Percentiles rank a stretch among this genome's conserved stretches.
Evolutionary conservation across 1,140 invertebrate genomes (phyloP).

Genomic region (Oedothorax gibbosus): DNA sequence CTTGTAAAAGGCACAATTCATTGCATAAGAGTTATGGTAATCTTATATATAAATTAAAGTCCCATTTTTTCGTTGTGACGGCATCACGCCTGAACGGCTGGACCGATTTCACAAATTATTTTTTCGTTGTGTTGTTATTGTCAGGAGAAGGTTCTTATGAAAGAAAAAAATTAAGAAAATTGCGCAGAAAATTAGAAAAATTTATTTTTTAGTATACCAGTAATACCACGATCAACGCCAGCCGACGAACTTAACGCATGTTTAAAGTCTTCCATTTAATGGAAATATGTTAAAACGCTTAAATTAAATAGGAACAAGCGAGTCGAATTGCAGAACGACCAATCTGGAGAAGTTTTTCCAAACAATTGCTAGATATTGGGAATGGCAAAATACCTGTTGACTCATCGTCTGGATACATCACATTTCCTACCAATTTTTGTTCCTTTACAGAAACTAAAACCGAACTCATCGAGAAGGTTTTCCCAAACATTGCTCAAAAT

Average conservation of each 20-base stretch:
- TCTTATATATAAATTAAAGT: too few relatives aligned
- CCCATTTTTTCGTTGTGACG: too few relatives aligned
- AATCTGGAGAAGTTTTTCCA: conserved; percentile 28
- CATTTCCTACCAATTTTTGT: conserved; percentile 28
- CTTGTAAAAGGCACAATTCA: too few relatives aligned
- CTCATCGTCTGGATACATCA: background rate
- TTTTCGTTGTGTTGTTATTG: too few relatives aligned
- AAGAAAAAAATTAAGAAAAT: too few relatives aligned
- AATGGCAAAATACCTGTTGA: conserved; percentile 19
- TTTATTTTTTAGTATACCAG: too few relatives aligned
- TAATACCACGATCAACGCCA: conserved; percentile 66
- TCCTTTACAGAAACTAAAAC: background rate
- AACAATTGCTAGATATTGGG: conserved; percentile 52
- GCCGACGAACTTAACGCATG: conserved; percentile 67
- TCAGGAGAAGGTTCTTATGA: too few relatives aligned
- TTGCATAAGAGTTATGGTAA: too few relatives aligned
- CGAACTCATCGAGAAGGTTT: conserved; percentile 23
- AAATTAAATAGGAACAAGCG: conserved; percentile 62
- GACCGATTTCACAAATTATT: too few relatives aligned
- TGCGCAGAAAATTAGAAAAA: too few relatives aligned
- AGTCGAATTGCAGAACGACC: conserved; percentile 10
- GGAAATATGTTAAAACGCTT: conserved; percentile 23
- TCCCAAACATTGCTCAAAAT: conserved; percentile 20
- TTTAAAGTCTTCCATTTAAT: conserved; percentile 66
- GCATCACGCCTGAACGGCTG: too few relatives aligned